phyloP scores from a whole-genome alignment of 2,113 vertebrate species.

The Hucho hucho region DNA sequence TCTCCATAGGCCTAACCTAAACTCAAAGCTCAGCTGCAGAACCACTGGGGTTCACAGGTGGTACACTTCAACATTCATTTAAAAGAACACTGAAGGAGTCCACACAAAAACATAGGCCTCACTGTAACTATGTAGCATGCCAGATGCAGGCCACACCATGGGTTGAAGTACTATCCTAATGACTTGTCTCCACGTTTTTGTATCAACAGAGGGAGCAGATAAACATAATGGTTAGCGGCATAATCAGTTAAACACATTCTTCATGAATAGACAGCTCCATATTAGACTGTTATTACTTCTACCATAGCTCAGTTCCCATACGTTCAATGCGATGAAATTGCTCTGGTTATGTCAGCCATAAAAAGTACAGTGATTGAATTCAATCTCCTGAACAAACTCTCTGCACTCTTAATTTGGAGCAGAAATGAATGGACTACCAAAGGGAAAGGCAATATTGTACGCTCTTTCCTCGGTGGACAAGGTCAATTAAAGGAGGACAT shows the following conservation, averaged over 20 bases:
- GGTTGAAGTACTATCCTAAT: not conserved
- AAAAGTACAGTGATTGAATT: slow-evolving; percentile 60
- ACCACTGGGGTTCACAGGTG: not conserved
- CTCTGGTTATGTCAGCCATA: slow-evolving; percentile 53
- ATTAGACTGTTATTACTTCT: not conserved
- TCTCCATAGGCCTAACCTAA: not conserved
- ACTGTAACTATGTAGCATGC: not conserved
- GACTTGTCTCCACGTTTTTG: not conserved
- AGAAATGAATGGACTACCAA: slow-evolving; percentile 62
- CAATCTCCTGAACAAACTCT: slow-evolving; percentile 70
- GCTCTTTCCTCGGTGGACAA: slow-evolving; percentile 71
- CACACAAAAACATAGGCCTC: not conserved
- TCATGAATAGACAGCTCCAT: not conserved
- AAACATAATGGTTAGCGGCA: not conserved
- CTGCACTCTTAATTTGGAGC: slow-evolving; percentile 65
- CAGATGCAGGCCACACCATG: not conserved
- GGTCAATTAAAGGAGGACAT: slow-evolving; percentile 79
- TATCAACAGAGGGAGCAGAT: not conserved
- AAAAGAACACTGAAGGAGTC: not conserved
- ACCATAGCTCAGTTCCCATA: slow-evolving; percentile 21
- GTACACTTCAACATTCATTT: not conserved
- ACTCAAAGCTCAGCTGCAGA: not conserved
- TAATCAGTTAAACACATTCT: not conserved
- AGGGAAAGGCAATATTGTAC: slow-evolving; percentile 68
- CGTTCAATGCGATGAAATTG: slow-evolving; percentile 49